Base-by-base conservation (phyloP, 1,140 invertebrate genomes). In the Lepeophtheirus salmonis region DNA sequence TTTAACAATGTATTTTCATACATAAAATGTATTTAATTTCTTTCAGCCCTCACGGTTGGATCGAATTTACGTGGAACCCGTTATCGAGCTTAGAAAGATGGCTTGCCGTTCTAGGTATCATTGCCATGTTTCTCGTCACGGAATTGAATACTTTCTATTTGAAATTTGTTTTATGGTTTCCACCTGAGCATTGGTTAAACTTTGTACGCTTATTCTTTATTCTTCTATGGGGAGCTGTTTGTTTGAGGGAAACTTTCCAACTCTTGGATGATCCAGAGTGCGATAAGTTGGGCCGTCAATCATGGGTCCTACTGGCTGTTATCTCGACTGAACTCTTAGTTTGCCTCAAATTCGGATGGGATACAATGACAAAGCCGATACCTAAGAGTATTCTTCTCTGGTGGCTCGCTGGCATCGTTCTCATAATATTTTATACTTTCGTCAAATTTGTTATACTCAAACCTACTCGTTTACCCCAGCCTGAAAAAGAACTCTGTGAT, bases 121-220 rank as follows among this genome's bases (percentile, higher is more conserved):
- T 75, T 60, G 62, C 63, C 48, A 60, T 62, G 13, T 77, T 78
- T 63, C 67, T 79, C 41, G 30, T 78, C 14, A 74, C 76, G n/a
- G 78, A 80, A 63, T 64, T 80, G 61, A 79, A 79, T 67, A 79
- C 77, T 50, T 80, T 80, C 65, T 80, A 79, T 64, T 66, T 80
- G 24, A 80, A 80, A 69, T 80, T 77, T 69, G 77, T 79, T 2
- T 65, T 80, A 24, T 80, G 78, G 78, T 73, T 80, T 24, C 75
- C 77, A n/a, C 78, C 77, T 13, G 72, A 73, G 20, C 77, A 80
- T 67, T 74, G 70, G 65, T 63, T 79, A 4, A 77, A 77, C 63
- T 67, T 78, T 2, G 67, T 72, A 6, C 69, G 78, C 6, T 67
- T 80, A 3, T 67, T 77, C 20, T 69, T 78, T 25, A 71, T 78